Percentiles rank a stretch among this genome's conserved stretches.
Conservation (phyloP, 1,140 invertebrate genomes). For the Papilio aristodemus region DNA sequence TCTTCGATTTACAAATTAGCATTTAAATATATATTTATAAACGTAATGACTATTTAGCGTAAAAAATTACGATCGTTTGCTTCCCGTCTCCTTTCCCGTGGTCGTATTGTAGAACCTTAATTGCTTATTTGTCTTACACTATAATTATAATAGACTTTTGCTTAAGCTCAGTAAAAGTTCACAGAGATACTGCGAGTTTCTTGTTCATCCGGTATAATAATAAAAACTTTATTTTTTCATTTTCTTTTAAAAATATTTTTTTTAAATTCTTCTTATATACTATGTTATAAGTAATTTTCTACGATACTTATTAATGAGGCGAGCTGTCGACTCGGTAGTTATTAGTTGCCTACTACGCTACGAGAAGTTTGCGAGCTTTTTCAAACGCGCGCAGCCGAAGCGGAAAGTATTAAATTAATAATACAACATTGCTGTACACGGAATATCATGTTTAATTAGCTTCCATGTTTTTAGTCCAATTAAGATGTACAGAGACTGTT, state of each 20-base stretch:
- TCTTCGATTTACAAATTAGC: background rate
- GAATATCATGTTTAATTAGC: background rate
- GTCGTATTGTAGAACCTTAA: no score
- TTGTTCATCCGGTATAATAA: no score
- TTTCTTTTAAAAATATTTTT: no score
- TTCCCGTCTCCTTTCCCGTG: no score
- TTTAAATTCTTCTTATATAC: no score
- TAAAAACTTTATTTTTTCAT: background rate
- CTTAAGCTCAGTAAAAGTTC: no score
- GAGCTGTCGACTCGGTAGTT: background rate
- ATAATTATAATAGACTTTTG: no score
- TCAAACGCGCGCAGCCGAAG: background rate
- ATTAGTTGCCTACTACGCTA: slow-evolving; percentile 12
- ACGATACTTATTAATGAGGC: background rate
- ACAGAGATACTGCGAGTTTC: no score
- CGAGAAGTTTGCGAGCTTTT: background rate
- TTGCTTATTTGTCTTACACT: no score
- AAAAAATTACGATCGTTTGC: no score
- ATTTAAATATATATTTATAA: background rate
- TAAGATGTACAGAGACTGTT: no score
- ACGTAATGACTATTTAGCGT: background rate
- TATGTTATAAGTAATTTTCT: background rate
- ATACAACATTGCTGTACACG: background rate
- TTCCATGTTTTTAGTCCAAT: no score
- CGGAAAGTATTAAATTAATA: background rate